These are phyloP conservation scores for Saturnia japonica DNA, from an alignment of 2,888 invertebrate genomes.

Conservation along the genomic window DNA sequence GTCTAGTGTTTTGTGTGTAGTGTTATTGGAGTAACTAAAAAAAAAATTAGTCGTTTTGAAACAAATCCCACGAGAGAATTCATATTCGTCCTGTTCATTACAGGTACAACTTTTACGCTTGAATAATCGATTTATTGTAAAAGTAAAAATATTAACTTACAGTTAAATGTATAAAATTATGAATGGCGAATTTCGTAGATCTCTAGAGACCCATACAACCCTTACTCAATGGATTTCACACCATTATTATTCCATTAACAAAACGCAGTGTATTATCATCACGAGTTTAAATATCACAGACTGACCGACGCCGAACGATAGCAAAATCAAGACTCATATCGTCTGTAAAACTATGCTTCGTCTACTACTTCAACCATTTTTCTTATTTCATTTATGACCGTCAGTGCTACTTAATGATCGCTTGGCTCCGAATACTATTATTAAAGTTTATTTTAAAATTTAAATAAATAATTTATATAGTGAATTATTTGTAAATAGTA, in stretches of 20 bases:
- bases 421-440: too few relatives aligned
- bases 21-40: too few relatives aligned
- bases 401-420: not conserved
- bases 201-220: constrained; percentile 34
- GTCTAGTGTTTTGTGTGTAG: too few relatives aligned
- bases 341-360: not conserved
- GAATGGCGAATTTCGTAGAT: constrained; percentile 42
- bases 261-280: constrained; percentile 40
- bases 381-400: not conserved
- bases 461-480: too few relatives aligned
- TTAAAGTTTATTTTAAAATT: too few relatives aligned
- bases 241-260: constrained; percentile 48
- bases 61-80: not conserved
- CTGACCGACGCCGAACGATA: constrained; percentile 54
- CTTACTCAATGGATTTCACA: constrained; percentile 53
- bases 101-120: not conserved
- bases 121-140: not conserved
- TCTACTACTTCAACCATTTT: not conserved
- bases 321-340: constrained; percentile 27
- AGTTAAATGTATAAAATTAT: constrained; percentile 56
- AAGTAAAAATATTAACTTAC: constrained; percentile 36
- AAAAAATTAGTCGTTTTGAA: too few relatives aligned
- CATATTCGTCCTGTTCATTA: not conserved
- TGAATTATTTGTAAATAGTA: too few relatives aligned
- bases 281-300: constrained; percentile 47